Evolutionary conservation across 2,113 vertebrate species (phyloP), one percentile per base, ranked within the genome.

Genomic region (Dromaius novaehollandiae): DNA sequence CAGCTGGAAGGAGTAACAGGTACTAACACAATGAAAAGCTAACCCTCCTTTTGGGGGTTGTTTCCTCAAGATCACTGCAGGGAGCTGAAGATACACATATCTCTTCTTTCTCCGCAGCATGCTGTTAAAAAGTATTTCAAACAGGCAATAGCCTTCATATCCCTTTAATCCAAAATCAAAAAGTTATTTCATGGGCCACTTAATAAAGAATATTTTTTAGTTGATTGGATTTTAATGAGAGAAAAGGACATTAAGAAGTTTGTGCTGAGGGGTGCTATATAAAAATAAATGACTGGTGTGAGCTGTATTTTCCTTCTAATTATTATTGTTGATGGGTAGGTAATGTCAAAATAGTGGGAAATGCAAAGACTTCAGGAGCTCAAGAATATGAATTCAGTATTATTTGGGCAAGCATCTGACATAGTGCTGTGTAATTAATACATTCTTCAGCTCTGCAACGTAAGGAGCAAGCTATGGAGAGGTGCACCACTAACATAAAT

Each of bases 191-290:
- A 53, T 78, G 30, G 51, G 3, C 69, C 38, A 66, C 82, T 89
- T 96, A 74, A 77, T 95, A 88, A 91, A 82, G 56, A 81, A 65
- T 83, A 86, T 44, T 83, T 96, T 58, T 8, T 51, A 88, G 66
- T 38, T 70, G 48, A 95, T 46, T 88, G 38, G 89, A 93, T 93
- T 94, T 94, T 91, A 91, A 90, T 93, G 85, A 74, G 38, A 64
- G 60, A 60, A 88, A 89, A 91, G 14, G 55, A 50, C 44, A 82
- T 82, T 77, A 79, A 55, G 48, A 90, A 79, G 38, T 78, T 85
- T 77, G 34, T 86, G 44, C 77, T 21, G 6, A 69, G n/a, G 42
- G 66, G 17, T 93, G 42, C 13, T 90, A 17, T 34, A 51, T 73
- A 94, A 83, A 94, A 82, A 85, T 61, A 85, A 93, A 90, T 78